Evolutionary conservation across 1,140 invertebrate genomes (phyloP).

Genomic region (Drosophila truncata): DNA sequence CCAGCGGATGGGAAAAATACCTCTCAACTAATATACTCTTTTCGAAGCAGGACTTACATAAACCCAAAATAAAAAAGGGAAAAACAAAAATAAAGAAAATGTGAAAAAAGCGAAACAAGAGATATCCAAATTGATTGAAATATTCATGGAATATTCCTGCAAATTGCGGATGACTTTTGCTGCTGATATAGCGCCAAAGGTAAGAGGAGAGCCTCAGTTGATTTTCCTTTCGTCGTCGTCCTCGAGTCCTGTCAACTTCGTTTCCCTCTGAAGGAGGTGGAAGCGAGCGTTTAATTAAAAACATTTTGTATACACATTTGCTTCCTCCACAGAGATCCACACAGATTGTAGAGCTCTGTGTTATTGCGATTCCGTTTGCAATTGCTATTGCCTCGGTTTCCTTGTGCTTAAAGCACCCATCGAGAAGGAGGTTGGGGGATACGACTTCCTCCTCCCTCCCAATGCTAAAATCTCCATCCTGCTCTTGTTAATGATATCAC

Average conservation of each 20-base stretch:
- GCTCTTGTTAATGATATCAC: conserved; percentile 80
- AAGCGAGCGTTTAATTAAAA: conserved; percentile 81
- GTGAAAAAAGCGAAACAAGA: neutral
- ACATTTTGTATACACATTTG: conserved; percentile 83
- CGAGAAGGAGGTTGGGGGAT: neutral
- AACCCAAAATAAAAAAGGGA: neutral
- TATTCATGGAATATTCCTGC: conserved; percentile 44
- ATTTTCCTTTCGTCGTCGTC: conserved; percentile 20
- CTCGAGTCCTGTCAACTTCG: conserved; percentile 36
- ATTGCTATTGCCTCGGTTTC: conserved; percentile 66
- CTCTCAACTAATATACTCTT: conserved; percentile 35
- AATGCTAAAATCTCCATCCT: conserved; percentile 33
- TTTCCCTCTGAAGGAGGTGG: conserved; percentile 30
- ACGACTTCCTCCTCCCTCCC: neutral
- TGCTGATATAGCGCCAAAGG: conserved; percentile 9
- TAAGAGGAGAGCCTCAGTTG: neutral
- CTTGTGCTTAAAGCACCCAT: conserved; percentile 31
- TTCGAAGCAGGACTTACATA: conserved; percentile 9
- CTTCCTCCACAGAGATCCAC: conserved; percentile 61
- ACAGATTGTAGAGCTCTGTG: conserved; percentile 44
- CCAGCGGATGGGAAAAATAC: conserved; percentile 27
- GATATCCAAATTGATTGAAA: conserved; percentile 46
- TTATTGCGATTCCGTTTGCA: conserved; percentile 80
- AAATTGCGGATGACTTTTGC: conserved; percentile 44
- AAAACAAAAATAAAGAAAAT: neutral